Base-by-base conservation (phyloP, 2,888 invertebrate genomes). In the Ceratothoa steindachneri region DNA sequence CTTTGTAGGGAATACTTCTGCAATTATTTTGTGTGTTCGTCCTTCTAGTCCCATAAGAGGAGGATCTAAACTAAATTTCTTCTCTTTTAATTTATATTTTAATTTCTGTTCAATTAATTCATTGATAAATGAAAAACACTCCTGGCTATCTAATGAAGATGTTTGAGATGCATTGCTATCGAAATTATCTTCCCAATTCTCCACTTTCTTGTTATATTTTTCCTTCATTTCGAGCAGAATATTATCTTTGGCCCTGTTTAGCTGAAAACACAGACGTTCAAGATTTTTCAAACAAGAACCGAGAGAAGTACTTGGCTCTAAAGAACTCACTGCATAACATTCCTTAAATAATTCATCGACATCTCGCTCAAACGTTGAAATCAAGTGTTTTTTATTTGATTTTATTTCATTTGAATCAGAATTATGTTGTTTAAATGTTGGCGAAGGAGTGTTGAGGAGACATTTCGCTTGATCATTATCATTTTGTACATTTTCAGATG, bases 31-130 rank as follows among this genome's bases (percentile, higher is more conserved):
- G 24, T 60, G 60, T 12, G 60, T 60, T 24, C 27, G n/a, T 1
- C 60, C 60, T 60, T 60, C 60, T 3, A 60, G 60, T 60, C 60
- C 60, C 60, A 60, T 60, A 22, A 60, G 24, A 60, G 60, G 60
- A 7, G 60, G 60, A 60, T 24, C 60, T 60, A 60, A 60, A 7
- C 27, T 60, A 24, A 60, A 60, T 60, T 60, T 60, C 12, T 7
- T 60, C 22, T 60, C 12, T 24, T 24, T 60, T 15, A 60, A 3
- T 60, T 60, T 60, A 24, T 60, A n/a, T 60, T 60, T 60, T 22
- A 60, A 24, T 60, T 24, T 60, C 3, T 24, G 19, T 12, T 60
- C 60, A 24, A 60, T 60, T 24, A 60, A 7, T 24, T 60, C 60
- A 60, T 60, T 60, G 1, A 60, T 60, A 24, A 60, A n/a, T 22